Evolutionary conservation across 53 echinoderm and acorn worm species (phyloP).

Genomic region (Temnopleurus reevesii): DNA sequence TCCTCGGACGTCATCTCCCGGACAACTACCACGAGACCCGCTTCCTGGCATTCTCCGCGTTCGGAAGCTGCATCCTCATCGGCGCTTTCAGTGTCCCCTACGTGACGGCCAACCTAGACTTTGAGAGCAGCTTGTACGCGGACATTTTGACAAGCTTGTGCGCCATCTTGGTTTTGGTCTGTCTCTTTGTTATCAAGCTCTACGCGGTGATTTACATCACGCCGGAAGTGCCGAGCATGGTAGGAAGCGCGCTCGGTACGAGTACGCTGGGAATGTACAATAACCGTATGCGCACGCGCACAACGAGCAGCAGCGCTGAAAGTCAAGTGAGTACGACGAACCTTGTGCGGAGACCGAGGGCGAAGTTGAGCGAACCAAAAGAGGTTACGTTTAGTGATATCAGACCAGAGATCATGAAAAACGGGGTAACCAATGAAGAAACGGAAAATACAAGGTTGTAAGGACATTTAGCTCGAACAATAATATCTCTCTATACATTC

Average conservation of each 20-base stretch:
- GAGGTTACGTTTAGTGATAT: slow-evolving; percentile 56
- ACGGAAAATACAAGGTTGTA: slow-evolving; percentile 36
- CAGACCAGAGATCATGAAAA: not conserved
- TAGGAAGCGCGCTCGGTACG: slow-evolving; percentile 8
- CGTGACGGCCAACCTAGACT: slow-evolving; percentile 42
- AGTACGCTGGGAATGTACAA: not conserved
- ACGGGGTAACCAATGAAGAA: not conserved
- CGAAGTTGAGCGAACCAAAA: not conserved
- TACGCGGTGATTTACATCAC: slow-evolving; percentile 67
- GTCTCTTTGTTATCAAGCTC: slow-evolving; percentile 71
- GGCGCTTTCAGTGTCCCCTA: slow-evolving; percentile 63
- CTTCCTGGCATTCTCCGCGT: slow-evolving; percentile 72
- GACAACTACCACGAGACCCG: slow-evolving; percentile 92
- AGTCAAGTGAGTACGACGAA: slow-evolving; percentile 16
- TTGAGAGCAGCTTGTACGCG: slow-evolving; percentile 60
- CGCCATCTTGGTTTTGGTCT: slow-evolving; percentile 65
- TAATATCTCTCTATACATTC: no score
- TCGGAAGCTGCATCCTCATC: slow-evolving; percentile 62
- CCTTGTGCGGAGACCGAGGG: slow-evolving; percentile 8
- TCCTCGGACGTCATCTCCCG: slow-evolving; percentile 80
- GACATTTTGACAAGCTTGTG: slow-evolving; percentile 62
- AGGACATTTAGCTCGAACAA: no score
- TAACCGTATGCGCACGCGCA: slow-evolving; percentile 35
- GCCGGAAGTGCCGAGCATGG: slow-evolving; percentile 3
- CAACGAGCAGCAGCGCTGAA: not conserved